phyloP scores from a whole-genome alignment of 1,140 invertebrate species.

The Araneus ventricosus region DNA sequence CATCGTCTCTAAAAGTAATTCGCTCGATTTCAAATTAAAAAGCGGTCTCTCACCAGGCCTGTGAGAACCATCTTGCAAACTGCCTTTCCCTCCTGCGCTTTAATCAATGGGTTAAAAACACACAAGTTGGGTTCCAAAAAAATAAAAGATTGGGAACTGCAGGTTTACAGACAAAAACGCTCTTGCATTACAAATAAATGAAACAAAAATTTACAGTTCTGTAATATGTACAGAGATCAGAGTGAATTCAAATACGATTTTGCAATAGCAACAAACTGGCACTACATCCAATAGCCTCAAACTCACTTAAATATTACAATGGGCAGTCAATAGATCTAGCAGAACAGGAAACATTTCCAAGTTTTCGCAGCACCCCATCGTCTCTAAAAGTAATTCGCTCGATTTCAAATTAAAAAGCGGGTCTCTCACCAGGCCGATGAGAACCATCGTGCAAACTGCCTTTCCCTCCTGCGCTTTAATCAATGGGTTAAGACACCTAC shows the following conservation, averaged over 20 bases:
- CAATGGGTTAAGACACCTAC: neutral
- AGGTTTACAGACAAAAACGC: no score
- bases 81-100: neutral
- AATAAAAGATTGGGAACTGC: no score
- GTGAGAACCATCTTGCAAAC: neutral
- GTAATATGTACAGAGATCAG: no score
- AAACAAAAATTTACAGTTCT: no score
- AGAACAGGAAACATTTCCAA: neutral
- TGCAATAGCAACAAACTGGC: no score
- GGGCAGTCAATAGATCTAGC: no score
- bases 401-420: constrained; percentile 19
- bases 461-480: constrained; percentile 4
- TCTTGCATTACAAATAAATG: no score
- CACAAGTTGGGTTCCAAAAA: no score
- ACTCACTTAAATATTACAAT: no score
- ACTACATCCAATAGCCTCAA: no score
- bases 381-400: neutral
- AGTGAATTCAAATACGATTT: no score
- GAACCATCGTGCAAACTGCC: neutral
- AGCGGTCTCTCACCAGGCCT: neutral
- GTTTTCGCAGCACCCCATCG: neutral
- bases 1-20: no score
- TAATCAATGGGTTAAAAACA: constrained; percentile 11
- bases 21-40: constrained; percentile 25
- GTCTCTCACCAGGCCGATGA: neutral